Base-by-base conservation (phyloP, 2,888 invertebrate species). In the Oscheius sp. region DNA sequence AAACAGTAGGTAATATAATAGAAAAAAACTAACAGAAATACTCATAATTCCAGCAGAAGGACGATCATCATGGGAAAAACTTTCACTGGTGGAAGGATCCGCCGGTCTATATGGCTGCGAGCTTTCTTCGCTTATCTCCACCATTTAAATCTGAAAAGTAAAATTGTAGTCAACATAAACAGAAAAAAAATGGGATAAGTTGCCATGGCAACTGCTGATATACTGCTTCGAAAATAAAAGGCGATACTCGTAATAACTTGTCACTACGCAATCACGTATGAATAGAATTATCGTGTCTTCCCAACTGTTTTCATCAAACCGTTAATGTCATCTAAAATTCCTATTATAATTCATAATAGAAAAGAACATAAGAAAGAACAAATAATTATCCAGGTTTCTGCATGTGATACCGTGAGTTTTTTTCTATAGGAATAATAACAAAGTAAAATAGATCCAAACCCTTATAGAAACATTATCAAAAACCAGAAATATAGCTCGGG, bases 101-200 rank as follows among this genome's bases (percentile, higher is more conserved):
- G 41, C 62, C 1, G 36, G 51, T 32, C 57, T 68, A 49, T 65
- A 49, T 12, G 66, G 50, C 44, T 72, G 73, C 9, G 75, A 68
- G 26, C 62, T 67, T 54, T 81, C 80, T 64, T 80, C 80, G 45
- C 73, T 75, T 57, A 80, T 80, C 57, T 80, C 80, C 36, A 80
- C 80, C 80, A 80, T 80, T 8, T 28, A 30, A 17, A n/a, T n/a
- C n/a, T n/a, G n/a, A n/a, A n/a, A n/a, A n/a, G n/a, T n/a, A n/a
- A n/a, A n/a, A n/a, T n/a, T n/a, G n/a, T n/a, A n/a, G n/a, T n/a
- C n/a, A n/a, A n/a, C n/a, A n/a, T n/a, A n/a, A n/a, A n/a, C n/a
- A n/a, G n/a, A n/a, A n/a, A n/a, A n/a, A n/a, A n/a, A n/a, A n/a
- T n/a, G n/a, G n/a, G n/a, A n/a, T n/a, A n/a, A n/a, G n/a, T n/a